A percentile compares a stretch with the other conserved stretches of the same genome.
Conservation (phyloP, 2,888 invertebrate species). For the Brenthis hecate region DNA sequence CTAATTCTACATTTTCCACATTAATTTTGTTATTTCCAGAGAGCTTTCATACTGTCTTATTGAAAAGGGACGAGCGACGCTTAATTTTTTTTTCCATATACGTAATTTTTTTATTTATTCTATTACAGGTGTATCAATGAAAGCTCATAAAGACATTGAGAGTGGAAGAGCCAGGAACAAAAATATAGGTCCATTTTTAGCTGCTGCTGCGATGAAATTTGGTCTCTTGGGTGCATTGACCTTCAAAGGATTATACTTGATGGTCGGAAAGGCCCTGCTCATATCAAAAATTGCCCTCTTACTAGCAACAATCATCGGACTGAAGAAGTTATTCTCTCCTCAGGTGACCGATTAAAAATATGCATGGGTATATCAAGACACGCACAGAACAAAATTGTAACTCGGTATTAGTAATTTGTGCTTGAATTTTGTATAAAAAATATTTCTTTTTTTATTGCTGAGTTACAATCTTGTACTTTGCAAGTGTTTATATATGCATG, state of each 20-base stretch:
- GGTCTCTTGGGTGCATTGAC: conserved; percentile 90
- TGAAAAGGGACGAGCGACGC: too few species aligned
- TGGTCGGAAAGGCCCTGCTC: conserved; percentile 92
- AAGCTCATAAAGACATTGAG: conserved; percentile 81
- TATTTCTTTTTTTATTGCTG: too few species aligned
- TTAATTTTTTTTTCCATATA: too few species aligned
- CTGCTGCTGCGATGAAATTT: conserved; percentile 90
- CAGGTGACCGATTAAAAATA: conserved; percentile 72
- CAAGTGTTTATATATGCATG: not conserved
- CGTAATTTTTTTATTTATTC: too few species aligned
- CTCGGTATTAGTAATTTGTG: not conserved
- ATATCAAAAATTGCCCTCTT: conserved; percentile 92
- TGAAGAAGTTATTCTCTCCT: conserved; percentile 91
- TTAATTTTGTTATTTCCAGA: too few species aligned
- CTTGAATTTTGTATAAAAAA: too few species aligned
- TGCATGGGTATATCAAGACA: conserved; percentile 28
- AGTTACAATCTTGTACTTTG: too few species aligned
- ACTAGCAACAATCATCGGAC: conserved; percentile 89
- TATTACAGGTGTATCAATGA: conserved; percentile 85
- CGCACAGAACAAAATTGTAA: conserved; percentile 5
- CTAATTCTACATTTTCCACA: too few species aligned
- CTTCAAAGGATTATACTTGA: conserved; percentile 89
- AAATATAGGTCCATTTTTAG: conserved; percentile 87
- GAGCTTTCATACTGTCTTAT: too few species aligned
- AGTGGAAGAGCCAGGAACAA: conserved; percentile 89